phyloP scores from a whole-genome alignment of 2,113 vertebrate genomes.

The Tenrec ecaudatus region DNA sequence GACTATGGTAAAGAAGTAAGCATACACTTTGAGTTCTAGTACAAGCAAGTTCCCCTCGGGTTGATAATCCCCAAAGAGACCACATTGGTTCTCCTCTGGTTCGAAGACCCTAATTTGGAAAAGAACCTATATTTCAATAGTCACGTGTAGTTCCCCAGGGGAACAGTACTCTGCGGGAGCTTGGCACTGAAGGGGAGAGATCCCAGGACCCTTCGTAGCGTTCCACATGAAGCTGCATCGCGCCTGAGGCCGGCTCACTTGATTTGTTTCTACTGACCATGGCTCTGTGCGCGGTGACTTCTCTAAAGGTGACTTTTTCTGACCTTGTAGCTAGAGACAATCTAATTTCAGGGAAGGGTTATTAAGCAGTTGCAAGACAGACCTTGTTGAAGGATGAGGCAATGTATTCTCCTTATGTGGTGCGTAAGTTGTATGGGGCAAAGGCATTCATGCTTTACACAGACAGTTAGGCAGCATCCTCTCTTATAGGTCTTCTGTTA shows the following conservation, averaged over 20 bases:
- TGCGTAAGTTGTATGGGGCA: neutral
- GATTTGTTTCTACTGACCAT: neutral
- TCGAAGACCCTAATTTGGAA: too few species aligned
- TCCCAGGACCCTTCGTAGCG: too few species aligned
- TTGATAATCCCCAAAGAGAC: too few species aligned
- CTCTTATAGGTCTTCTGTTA: neutral
- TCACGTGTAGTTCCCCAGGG: too few species aligned
- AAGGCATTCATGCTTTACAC: neutral
- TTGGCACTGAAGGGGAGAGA: too few species aligned
- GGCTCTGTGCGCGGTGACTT: neutral
- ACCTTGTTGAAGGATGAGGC: neutral
- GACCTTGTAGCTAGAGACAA: neutral
- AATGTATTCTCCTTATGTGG: neutral
- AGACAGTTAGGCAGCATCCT: neutral
- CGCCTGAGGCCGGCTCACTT: neutral
- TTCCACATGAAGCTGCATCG: neutral
- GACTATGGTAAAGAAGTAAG: too few species aligned
- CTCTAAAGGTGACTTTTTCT: neutral
- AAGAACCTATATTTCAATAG: too few species aligned
- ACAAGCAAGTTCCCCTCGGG: too few species aligned
- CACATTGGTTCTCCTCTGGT: too few species aligned
- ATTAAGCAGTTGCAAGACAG: neutral
- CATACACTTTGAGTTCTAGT: too few species aligned
- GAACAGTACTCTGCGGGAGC: too few species aligned
- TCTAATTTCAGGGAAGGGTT: conserved; percentile 11